These are phyloP conservation scores for Dichetophora obliterata DNA, from an alignment of 2,888 invertebrate genomes.

Conservation along the genomic window DNA sequence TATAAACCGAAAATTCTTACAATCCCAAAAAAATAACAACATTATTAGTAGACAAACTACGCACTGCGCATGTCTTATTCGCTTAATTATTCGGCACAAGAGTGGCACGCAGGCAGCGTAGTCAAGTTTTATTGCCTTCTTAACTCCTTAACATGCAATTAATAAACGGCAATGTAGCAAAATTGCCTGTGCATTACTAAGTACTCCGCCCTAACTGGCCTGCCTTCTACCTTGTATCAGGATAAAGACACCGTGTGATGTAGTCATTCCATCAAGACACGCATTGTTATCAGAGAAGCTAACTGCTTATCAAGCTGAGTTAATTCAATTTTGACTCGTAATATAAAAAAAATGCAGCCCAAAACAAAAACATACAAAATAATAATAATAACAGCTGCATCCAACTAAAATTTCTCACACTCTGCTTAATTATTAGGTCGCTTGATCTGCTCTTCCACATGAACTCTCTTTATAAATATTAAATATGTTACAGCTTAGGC, in stretches of 20 bases:
- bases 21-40: background rate
- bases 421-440: constrained; percentile 45
- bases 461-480: background rate
- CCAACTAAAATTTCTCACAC: constrained; percentile 68
- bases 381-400: constrained; percentile 67
- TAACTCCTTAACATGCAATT: constrained; percentile 21
- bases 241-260: constrained; percentile 42
- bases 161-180: background rate
- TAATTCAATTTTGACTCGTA: constrained; percentile 34
- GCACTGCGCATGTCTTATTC: background rate
- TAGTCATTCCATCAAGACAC: constrained; percentile 45
- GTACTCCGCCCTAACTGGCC: background rate
- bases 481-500: constrained; percentile 47
- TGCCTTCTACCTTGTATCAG: background rate
- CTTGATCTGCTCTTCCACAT: background rate
- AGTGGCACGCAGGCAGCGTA: constrained; percentile 39
- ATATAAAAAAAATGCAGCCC: constrained; percentile 35
- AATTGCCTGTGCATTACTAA: background rate
- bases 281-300: constrained; percentile 1
- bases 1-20: too few relatives aligned
- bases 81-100: constrained; percentile 46
- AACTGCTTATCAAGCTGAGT: constrained; percentile 9
- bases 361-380: constrained; percentile 44
- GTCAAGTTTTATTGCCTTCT: background rate
- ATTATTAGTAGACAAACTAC: background rate